Base-by-base conservation (phyloP, 2,113 vertebrate species). In the Phocoena sinus region DNA sequence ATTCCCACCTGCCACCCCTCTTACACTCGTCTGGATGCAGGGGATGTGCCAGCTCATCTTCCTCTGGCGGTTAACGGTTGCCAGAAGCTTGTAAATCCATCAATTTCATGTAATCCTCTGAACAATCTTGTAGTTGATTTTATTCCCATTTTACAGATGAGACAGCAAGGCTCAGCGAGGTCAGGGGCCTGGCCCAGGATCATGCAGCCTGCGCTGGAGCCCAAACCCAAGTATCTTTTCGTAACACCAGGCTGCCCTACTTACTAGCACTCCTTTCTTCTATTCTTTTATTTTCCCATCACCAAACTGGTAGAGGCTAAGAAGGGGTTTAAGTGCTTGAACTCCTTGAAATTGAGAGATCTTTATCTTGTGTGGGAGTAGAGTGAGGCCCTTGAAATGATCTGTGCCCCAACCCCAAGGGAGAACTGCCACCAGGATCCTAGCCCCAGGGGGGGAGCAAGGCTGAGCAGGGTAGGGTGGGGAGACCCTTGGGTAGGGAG, bases 1-100 rank as follows among this genome's bases (percentile, higher is more conserved):
- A 6, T 28, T 44, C 0, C 0, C 1, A 5, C 5, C 1, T 53
- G 53, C 20, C 10, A 9, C 36, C 38, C 38, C 7, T 8, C 47
- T 53, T 13, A 12, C 36, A 4, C 10, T 23, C 23, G 9, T 17
- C 25, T 8, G 1, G 0, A 0, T 38, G 33, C 38, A 28, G 21
- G 81, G 65, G 8, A 1, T 0, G 14, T 28, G 13, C 41, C 26
- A 5, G 3, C 33, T n/a, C 25, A 0, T 71, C 81, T 28, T n/a
- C 38, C 47, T 84, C 47, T 47, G n/a, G 14, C 15, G 11, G 8
- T 41, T 47, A 56, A n/a, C 18, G 23, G n/a, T 33, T 23, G 20
- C 14, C 70, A 36, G n/a, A 67, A 76, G 50, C 60, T 81, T n/a
- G 9, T 63, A 14, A 76, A 62, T 26, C 50, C 38, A 1, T 63